A percentile compares a stretch with the other conserved stretches of the same genome.
Evolutionary conservation across 2,888 invertebrate species (phyloP).

Genomic region (Caenorhabditis doughertyi): DNA sequence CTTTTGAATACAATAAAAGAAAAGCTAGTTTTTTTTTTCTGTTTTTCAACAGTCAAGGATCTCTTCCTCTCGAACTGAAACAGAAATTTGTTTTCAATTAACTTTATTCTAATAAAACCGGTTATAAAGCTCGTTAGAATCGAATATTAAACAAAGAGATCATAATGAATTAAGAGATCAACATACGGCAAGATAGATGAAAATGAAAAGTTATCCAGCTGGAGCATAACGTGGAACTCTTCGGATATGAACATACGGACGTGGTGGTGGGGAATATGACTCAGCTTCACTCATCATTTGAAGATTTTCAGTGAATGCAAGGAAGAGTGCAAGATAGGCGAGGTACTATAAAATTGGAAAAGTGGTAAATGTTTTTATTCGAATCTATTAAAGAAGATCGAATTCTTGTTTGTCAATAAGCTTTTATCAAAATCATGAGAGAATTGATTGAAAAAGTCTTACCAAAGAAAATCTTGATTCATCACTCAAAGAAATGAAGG

Average conservation of each 20-base stretch:
- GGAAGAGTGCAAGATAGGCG: constrained; percentile 57
- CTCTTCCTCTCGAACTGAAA: no score
- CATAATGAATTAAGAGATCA: neutral
- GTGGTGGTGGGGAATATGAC: constrained; percentile 35
- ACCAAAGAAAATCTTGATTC: constrained; percentile 57
- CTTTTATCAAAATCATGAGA: no score
- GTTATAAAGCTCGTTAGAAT: neutral
- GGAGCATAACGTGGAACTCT: constrained; percentile 41
- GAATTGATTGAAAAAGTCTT: no score
- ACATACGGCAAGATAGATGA: neutral
- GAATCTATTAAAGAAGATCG: neutral
- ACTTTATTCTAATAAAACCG: neutral
- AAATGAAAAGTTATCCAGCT: constrained; percentile 51
- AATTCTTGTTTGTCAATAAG: no score
- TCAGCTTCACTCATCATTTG: constrained; percentile 58
- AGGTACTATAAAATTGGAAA: constrained; percentile 35
- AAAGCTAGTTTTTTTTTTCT: no score
- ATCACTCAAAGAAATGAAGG: constrained; percentile 48
- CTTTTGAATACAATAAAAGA: no score
- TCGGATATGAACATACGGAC: constrained; percentile 19
- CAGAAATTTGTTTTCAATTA: no score
- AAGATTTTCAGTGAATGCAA: constrained; percentile 65
- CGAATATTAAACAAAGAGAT: constrained; percentile 14
- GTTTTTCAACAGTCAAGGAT: no score
- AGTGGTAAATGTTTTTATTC: neutral